Base-by-base conservation (phyloP, 2,113 vertebrate species). In the Hippocampus mohnikei region DNA sequence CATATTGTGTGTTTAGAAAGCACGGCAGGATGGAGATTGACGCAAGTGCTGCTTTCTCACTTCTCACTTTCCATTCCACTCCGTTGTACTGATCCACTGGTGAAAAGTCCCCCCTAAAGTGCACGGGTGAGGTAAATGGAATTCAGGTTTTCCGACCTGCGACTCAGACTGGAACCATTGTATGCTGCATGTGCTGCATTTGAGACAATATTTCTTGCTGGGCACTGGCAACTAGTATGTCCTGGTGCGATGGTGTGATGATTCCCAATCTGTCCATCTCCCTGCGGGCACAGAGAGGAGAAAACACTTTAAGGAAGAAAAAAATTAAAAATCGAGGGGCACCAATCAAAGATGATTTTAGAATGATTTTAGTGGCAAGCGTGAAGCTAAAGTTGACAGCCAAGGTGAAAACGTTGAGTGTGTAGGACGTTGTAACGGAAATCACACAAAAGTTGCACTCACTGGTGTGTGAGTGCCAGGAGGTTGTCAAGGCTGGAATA, bases 61-160 rank as follows among this genome's bases (percentile, higher is more conserved):
- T 10, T 77, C 27, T 80, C 69, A 25, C 33, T 69, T 44, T 64
- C 21, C 56, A 70, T 61, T 81, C 53, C 42, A 3, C 59, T 80
- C 64, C 67, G 33, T 67, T 77, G 66, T 82, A 70, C 76, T 79
- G 33, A 9, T 72, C 86, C 81, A 81, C 80, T 79, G 77, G 84
- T 79, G 71, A 81, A 87, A 74, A 71, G 81, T 87, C 82, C 91
- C 94, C 33, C 94, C 95, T 98, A 98, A 98, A 98, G 97, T 98
- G 97, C 97, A 96, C 96, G 95, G 93, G 98, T 98, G 96, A 98
- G 96, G 97, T 98, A 98, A 96, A 96, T 94, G 92, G 94, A 94
- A 81, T 73, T 84, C 69, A 92, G 84, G 91, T 92, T 93, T 93
- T 37, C 83, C 63, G 2, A 71, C 71, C 41, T 27, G 83, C 84